Conservation (phyloP, 2,797 vertebrate species). For the Salarias fasciatus region DNA sequence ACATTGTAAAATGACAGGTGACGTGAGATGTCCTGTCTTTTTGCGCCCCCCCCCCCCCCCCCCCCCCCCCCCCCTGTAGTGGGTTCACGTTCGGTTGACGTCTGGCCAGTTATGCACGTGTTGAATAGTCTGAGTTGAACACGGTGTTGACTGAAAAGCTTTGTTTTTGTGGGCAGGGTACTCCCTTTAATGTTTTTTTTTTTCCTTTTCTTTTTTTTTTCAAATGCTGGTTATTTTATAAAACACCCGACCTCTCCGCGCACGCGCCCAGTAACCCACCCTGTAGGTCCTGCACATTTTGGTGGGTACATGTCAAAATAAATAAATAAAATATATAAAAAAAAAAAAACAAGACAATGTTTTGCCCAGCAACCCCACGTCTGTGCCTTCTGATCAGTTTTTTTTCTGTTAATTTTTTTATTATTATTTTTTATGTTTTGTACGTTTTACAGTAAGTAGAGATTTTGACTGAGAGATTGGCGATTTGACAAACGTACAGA, state of each 20-base stretch:
- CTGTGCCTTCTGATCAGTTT: conserved; percentile 79
- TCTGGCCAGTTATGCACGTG: conserved; percentile 58
- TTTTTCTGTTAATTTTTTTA: conserved; percentile 41
- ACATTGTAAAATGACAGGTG: conserved; percentile 46
- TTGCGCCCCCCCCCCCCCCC: conserved; percentile 26
- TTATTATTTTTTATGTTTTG: conserved; percentile 57
- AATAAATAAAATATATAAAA: too few species aligned
- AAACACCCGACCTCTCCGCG: conserved; percentile 12
- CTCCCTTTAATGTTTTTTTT: conserved; percentile 59
- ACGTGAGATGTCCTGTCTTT: conserved; percentile 50
- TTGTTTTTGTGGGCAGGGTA: conserved; percentile 65
- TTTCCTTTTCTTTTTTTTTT: conserved; percentile 37
- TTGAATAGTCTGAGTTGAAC: conserved; percentile 47
- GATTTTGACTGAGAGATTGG: conserved; percentile 77
- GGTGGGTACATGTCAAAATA: conserved; percentile 35
- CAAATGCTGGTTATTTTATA: conserved; percentile 59
- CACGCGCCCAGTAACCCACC: conserved; percentile 19
- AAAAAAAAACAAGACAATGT: conserved; percentile 50
- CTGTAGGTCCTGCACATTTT: conserved; percentile 65
- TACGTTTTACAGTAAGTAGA: conserved; percentile 71
- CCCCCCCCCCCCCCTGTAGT: not conserved
- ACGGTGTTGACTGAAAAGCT: conserved; percentile 35
- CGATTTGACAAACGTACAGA: conserved; percentile 78
- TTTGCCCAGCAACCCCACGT: conserved; percentile 68
- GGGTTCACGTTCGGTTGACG: conserved; percentile 26